Conservation (phyloP, 2,888 invertebrate species). For the Tortricodes alternella region DNA sequence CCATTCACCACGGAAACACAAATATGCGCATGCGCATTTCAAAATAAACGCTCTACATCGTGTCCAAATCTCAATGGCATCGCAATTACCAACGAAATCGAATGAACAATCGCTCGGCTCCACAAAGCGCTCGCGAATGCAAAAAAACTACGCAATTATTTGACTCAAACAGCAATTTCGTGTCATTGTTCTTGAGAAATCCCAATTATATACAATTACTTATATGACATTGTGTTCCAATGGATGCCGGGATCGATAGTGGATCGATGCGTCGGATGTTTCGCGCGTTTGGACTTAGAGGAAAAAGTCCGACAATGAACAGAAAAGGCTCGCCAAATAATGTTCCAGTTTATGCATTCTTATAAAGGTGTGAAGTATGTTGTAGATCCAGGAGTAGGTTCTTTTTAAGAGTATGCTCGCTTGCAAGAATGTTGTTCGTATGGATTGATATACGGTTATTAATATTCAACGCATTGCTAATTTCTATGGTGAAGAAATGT, state of each 20-base stretch:
- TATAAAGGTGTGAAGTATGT: constrained; percentile 65
- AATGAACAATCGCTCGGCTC: constrained; percentile 58
- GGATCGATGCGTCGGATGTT: constrained; percentile 65
- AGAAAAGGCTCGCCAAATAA: constrained; percentile 52
- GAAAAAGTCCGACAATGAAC: constrained; percentile 74
- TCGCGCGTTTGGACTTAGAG: constrained; percentile 41
- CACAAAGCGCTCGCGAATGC: constrained; percentile 66
- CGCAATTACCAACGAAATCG: constrained; percentile 52
- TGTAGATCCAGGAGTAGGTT: constrained; percentile 29
- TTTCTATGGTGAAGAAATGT: too few relatives aligned
- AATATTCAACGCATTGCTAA: constrained; percentile 24
- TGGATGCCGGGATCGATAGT: constrained; percentile 71
- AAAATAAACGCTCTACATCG: neutral
- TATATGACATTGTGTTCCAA: constrained; percentile 73
- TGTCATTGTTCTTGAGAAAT: constrained; percentile 80
- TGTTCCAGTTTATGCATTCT: constrained; percentile 32
- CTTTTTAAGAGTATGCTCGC: neutral
- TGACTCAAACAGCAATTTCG: constrained; percentile 76
- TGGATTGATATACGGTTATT: constrained; percentile 18
- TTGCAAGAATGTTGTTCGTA: constrained; percentile 5
- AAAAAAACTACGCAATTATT: constrained; percentile 75
- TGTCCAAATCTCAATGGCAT: constrained; percentile 31
- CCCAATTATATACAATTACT: constrained; percentile 82
- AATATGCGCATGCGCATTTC: neutral
- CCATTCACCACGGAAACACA: constrained; percentile 6